Conservation (phyloP, 2,797 vertebrate species). For the Gallinago solitaria region DNA sequence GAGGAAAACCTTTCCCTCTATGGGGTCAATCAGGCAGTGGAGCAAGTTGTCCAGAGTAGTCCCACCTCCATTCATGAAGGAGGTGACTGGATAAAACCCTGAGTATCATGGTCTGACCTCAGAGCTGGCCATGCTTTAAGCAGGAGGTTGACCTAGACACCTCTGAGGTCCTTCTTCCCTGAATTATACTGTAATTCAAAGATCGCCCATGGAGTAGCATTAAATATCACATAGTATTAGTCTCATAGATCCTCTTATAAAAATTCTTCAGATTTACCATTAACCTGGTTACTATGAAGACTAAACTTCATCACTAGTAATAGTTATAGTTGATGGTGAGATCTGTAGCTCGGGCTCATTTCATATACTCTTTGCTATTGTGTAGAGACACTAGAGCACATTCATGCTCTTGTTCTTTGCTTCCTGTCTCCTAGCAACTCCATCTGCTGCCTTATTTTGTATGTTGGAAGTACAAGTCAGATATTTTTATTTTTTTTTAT, state of each 20-base stretch:
- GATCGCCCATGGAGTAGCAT: background rate
- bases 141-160: background rate
- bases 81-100: background rate
- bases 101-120: background rate
- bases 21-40: background rate
- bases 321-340: background rate
- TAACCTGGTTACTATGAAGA: constrained; percentile 3
- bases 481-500: constrained; percentile 8
- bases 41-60: background rate
- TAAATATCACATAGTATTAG: background rate
- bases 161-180: background rate
- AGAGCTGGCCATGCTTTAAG: background rate
- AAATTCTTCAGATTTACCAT: background rate
- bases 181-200: background rate
- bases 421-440: constrained; percentile 74
- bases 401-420: constrained; percentile 51
- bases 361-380: constrained; percentile 30
- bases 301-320: background rate
- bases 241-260: background rate
- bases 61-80: background rate
- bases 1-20: background rate
- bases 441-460: constrained; percentile 63
- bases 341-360: background rate
- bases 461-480: constrained; percentile 46
- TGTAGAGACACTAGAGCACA: constrained; percentile 33